Percentiles rank a stretch among this genome's conserved stretches.
phyloP scores from a whole-genome alignment of 1,140 invertebrate species.

The Zaprionus vittiger region DNA sequence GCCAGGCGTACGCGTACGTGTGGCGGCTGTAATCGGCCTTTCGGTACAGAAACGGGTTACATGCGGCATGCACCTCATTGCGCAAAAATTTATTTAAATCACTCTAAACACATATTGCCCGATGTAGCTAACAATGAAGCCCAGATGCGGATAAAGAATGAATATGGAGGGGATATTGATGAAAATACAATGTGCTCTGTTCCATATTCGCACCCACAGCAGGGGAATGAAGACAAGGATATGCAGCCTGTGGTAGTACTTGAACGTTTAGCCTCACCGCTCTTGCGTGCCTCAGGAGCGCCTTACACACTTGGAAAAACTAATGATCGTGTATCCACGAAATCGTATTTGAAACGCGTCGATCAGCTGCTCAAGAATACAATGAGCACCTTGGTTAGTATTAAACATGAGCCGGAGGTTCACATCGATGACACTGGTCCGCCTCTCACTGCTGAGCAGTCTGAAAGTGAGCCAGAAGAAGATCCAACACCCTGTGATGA shows the following conservation, averaged over 20 bases:
- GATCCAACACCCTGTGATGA: constrained; percentile 32
- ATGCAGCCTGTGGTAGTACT: constrained; percentile 74
- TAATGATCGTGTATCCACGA: constrained; percentile 67
- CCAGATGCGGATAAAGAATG: constrained; percentile 72
- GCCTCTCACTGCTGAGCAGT: constrained; percentile 17
- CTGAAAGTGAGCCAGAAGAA: constrained; percentile 34
- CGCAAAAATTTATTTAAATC: constrained; percentile 68
- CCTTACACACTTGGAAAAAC: constrained; percentile 35
- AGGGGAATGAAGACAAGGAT: constrained; percentile 39
- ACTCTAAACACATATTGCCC: constrained; percentile 73
- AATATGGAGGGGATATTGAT: constrained; percentile 61
- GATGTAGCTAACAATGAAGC: constrained; percentile 57
- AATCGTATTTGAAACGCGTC: constrained; percentile 75
- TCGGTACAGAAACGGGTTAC: constrained; percentile 59
- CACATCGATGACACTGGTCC: constrained; percentile 65
- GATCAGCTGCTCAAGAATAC: constrained; percentile 77
- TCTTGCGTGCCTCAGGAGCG: constrained; percentile 30
- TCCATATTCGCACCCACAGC: constrained; percentile 23
- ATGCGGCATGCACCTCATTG: constrained; percentile 71
- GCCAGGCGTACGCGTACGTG: constrained; percentile 69
- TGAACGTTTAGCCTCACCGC: constrained; percentile 64
- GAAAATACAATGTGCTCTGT: constrained; percentile 35
- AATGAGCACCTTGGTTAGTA: constrained; percentile 76
- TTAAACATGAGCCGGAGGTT: constrained; percentile 79
- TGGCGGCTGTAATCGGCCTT: constrained; percentile 66